phyloP scores from a whole-genome alignment of 1,140 invertebrate species.

The Oryzaephilus surinamensis region DNA sequence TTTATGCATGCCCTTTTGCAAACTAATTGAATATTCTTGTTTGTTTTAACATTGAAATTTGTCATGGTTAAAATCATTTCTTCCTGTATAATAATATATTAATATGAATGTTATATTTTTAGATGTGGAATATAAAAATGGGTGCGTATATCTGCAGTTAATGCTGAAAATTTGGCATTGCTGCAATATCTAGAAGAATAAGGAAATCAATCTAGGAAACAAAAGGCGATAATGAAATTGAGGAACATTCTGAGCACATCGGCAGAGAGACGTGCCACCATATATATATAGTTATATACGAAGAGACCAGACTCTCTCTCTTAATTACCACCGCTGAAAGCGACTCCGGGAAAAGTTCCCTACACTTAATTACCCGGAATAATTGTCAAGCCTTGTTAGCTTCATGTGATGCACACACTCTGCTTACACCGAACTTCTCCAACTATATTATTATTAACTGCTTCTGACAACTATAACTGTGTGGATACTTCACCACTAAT shows the following conservation, averaged over 20 bases:
- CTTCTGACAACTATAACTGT: no score
- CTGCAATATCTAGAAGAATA: no score
- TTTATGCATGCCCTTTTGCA: conserved; percentile 22
- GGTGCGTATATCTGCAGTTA: no score
- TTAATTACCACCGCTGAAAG: conserved; percentile 33
- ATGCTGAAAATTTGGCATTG: no score
- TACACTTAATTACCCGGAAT: conserved; percentile 37
- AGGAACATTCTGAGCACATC: no score
- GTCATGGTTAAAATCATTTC: conserved; percentile 9
- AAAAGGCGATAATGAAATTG: no score
- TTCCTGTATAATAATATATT: conserved; percentile 4
- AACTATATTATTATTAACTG: no score
- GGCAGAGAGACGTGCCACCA: no score
- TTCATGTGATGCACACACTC: conserved; percentile 21
- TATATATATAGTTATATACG: no score
- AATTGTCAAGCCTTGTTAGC: conserved; percentile 37
- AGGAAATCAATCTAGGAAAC: no score
- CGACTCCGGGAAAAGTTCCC: conserved; percentile 31
- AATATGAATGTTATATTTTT: not conserved
- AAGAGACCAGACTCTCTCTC: conserved; percentile 29
- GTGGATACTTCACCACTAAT: no score
- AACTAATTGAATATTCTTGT: conserved; percentile 30
- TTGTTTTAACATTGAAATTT: conserved; percentile 17
- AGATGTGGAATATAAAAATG: conserved; percentile 6
- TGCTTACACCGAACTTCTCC: no score